Evolutionary conservation across 2,113 vertebrate species (phyloP).

Genomic region (Chitala chitala): DNA sequence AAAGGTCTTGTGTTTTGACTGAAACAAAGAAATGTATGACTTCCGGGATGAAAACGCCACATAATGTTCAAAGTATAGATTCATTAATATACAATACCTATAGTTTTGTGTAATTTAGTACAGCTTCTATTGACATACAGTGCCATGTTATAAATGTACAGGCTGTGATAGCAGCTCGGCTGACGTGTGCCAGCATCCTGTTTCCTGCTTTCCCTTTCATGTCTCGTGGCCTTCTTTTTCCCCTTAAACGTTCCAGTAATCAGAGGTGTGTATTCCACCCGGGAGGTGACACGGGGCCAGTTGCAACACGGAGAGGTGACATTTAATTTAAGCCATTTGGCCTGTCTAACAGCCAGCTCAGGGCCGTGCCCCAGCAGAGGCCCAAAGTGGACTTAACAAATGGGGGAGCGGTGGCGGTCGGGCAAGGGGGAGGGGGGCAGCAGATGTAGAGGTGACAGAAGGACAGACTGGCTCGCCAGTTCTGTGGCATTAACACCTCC

Average conservation of each 20-base stretch:
- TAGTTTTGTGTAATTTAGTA: too few species aligned
- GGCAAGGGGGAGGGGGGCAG: too few species aligned
- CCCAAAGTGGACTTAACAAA: constrained; percentile 42
- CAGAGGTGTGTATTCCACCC: constrained; percentile 57
- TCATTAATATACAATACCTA: too few species aligned
- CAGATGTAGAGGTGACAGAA: constrained; percentile 62
- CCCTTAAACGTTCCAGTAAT: constrained; percentile 50
- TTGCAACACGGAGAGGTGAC: constrained; percentile 28
- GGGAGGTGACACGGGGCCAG: constrained; percentile 42
- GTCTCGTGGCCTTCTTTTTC: neutral
- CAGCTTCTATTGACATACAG: too few species aligned
- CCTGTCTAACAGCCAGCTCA: constrained; percentile 59
- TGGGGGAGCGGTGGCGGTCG: constrained; percentile 43
- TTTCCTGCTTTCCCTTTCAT: neutral
- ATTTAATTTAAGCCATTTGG: constrained; percentile 64
- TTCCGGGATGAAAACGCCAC: too few species aligned
- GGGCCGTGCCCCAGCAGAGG: constrained; percentile 48
- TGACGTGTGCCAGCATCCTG: neutral
- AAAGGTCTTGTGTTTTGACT: too few species aligned
- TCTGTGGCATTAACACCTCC: constrained; percentile 58
- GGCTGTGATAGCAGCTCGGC: neutral
- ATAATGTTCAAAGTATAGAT: too few species aligned
- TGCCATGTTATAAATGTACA: neutral
- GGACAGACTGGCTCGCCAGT: constrained; percentile 49
- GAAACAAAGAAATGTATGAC: too few species aligned